Evolutionary conservation across 2,888 invertebrate genomes (phyloP).

Genomic region (Troglohyphantes excavatus): DNA sequence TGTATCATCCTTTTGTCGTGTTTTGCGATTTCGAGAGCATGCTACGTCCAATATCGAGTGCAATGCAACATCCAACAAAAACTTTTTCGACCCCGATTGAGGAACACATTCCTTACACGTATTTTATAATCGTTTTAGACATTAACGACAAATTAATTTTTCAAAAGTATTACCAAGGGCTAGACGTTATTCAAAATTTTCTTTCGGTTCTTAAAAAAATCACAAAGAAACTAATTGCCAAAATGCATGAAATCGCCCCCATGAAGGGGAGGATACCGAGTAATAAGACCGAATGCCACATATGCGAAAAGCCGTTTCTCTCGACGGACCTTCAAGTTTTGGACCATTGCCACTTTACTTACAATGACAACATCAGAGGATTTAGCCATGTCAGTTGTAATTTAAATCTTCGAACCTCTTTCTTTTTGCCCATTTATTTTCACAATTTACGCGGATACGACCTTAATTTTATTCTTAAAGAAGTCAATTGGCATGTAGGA

Average conservation of each 20-base stretch:
- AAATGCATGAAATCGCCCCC: background rate
- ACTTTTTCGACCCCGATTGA: slow-evolving; percentile 4
- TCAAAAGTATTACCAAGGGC: slow-evolving; percentile 12
- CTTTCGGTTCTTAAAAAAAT: background rate
- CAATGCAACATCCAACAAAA: background rate
- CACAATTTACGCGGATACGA: slow-evolving; percentile 7
- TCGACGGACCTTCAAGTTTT: background rate
- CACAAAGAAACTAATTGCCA: background rate
- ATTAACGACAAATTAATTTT: background rate
- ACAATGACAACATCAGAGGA: background rate
- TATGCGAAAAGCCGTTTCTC: slow-evolving; percentile 5
- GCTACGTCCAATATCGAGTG: background rate
- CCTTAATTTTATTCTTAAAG: background rate
- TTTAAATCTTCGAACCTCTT: background rate
- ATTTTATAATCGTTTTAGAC: background rate
- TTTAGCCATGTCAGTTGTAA: slow-evolving; percentile 4
- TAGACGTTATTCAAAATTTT: background rate
- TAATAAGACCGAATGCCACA: background rate
- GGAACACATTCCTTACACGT: background rate
- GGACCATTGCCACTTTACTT: too few relatives aligned
- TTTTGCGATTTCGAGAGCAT: slow-evolving; percentile 28
- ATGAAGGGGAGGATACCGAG: background rate
- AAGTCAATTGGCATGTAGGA: background rate
- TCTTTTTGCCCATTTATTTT: slow-evolving; percentile 12
- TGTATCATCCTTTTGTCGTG: slow-evolving; percentile 3